A percentile compares a stretch with the other conserved stretches of the same genome.
Evolutionary conservation across 2,797 vertebrate species (phyloP).

Genomic region (Bucorvus abyssinicus): DNA sequence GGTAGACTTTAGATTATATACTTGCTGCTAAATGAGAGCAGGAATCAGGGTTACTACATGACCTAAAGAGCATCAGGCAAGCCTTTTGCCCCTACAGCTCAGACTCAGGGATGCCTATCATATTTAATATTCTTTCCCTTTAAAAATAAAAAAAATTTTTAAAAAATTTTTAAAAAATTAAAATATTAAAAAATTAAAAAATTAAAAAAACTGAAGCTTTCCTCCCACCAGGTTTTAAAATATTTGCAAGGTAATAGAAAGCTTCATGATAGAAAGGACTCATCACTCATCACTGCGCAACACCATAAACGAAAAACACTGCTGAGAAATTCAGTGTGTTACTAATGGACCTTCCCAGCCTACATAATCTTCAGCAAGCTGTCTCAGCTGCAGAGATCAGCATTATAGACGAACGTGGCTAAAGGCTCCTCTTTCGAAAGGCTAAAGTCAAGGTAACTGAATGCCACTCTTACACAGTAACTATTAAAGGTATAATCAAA

Average conservation of each 20-base stretch:
- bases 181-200: not conserved
- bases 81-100: not conserved
- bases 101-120: not conserved
- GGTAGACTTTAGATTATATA: not conserved
- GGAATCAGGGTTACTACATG: not conserved
- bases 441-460: not conserved
- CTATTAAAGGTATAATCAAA: slow-evolving; percentile 7
- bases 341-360: not conserved
- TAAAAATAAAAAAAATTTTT: not conserved
- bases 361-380: not conserved
- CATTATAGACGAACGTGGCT: not conserved
- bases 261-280: not conserved
- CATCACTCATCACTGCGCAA: not conserved
- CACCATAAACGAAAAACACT: not conserved
- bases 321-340: not conserved
- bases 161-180: not conserved
- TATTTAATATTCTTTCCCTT: not conserved
- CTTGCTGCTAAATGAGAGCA: not conserved
- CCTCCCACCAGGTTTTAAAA: not conserved
- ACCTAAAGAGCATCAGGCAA: not conserved
- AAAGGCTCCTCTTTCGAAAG: not conserved
- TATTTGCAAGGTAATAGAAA: not conserved
- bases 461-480: not conserved
- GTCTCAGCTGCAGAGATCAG: not conserved
- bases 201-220: not conserved